phyloP scores from a whole-genome alignment of 2,888 invertebrate genomes.

The Tinea trinotella region DNA sequence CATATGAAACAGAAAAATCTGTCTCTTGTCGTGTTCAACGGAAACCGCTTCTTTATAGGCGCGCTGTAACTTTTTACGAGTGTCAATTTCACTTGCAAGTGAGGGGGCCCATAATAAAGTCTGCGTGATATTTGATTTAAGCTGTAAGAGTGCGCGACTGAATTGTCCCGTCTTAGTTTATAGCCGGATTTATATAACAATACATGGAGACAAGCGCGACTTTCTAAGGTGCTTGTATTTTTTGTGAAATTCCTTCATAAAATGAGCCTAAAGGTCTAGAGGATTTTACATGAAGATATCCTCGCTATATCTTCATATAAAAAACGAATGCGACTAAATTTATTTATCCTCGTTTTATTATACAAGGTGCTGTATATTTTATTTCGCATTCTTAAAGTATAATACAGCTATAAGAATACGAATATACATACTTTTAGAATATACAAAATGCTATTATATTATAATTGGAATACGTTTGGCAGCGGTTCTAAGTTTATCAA shows the following conservation, averaged over 20 bases:
- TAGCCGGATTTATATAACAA: constrained; percentile 19
- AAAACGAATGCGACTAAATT: neutral
- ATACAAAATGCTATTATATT: neutral
- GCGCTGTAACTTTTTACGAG: constrained; percentile 35
- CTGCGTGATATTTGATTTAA: constrained; percentile 38
- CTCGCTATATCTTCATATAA: constrained; percentile 1
- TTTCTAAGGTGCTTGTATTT: constrained; percentile 14
- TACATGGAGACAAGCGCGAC: constrained; percentile 12
- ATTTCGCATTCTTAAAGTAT: neutral
- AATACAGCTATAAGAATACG: too few species aligned
- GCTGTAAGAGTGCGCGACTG: constrained; percentile 27
- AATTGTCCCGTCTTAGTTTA: constrained; percentile 29
- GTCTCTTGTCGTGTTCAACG: neutral
- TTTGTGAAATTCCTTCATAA: constrained; percentile 19
- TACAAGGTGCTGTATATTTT: neutral
- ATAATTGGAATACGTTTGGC: constrained; percentile 8
- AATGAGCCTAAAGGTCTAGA: constrained; percentile 10
- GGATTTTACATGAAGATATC: neutral
- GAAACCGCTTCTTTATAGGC: constrained; percentile 24
- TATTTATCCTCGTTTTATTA: neutral
- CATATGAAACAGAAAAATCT: constrained; percentile 11
- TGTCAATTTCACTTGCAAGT: constrained; percentile 41
- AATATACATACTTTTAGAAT: neutral
- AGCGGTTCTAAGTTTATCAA: neutral
- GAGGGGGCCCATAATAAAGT: constrained; percentile 33